These are phyloP conservation scores for Passer montanus DNA, from an alignment of 2,113 vertebrate genomes.

Conservation along the genomic window DNA sequence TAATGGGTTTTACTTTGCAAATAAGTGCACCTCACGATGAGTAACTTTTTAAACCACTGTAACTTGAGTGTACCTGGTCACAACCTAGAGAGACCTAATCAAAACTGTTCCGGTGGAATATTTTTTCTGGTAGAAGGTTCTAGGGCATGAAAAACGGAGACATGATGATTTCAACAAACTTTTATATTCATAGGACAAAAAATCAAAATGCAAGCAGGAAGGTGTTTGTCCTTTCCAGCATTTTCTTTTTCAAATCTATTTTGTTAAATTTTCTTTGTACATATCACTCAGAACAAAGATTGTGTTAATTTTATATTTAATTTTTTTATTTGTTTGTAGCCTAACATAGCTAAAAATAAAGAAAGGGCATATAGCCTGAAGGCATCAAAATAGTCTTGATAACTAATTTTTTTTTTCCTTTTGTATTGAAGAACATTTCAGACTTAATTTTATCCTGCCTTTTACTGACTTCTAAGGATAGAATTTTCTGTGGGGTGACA, in stretches of 20 bases:
- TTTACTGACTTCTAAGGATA: not conserved
- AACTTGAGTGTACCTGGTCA: accelerated
- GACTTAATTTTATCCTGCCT: not conserved
- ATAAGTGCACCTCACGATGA: not conserved
- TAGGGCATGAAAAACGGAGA: not conserved
- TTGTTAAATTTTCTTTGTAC: not conserved
- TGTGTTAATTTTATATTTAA: not conserved
- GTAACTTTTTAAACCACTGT: not conserved
- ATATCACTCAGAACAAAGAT: not conserved
- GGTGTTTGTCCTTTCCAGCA: not conserved
- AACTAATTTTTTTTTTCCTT: not conserved
- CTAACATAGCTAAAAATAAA: slow-evolving; percentile 5
- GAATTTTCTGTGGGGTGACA: not conserved
- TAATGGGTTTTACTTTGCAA: not conserved
- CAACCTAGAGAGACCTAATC: not conserved
- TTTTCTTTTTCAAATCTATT: not conserved
- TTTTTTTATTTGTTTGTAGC: not conserved
- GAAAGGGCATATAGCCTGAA: not conserved
- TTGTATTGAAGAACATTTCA: not conserved
- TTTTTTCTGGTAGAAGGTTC: not conserved
- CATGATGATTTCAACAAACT: not conserved
- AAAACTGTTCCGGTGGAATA: not conserved
- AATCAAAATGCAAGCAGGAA: not conserved
- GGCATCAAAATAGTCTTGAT: not conserved
- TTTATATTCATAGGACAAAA: not conserved